Conservation (phyloP, 2,888 invertebrate species). For the Drosophila austrosaltans region DNA sequence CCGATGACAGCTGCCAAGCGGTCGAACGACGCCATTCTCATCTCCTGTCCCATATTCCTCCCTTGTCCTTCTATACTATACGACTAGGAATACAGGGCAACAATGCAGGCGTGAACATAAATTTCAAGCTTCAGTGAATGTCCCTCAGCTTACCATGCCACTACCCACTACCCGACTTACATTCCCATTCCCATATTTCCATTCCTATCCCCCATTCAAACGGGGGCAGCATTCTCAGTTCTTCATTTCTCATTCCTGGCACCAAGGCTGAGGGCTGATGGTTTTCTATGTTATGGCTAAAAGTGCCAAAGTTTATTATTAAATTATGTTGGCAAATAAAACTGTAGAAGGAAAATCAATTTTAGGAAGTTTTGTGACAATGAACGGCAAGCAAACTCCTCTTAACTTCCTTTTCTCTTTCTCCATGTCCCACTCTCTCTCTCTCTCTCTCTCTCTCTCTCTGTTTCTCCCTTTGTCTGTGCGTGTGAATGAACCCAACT, state of each 20-base stretch:
- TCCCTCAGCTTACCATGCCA: slow-evolving; percentile 28
- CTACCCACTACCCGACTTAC: background rate
- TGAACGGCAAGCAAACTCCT: slow-evolving; percentile 27
- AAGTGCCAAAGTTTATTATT: slow-evolving; percentile 77
- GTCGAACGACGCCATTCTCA: background rate
- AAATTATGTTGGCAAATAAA: slow-evolving; percentile 72
- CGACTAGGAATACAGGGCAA: slow-evolving; percentile 46
- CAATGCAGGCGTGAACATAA: slow-evolving; percentile 72
- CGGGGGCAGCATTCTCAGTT: background rate
- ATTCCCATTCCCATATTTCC: too few species aligned
- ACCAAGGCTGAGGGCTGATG: background rate
- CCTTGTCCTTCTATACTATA: slow-evolving; percentile 13
- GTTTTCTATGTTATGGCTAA: slow-evolving; percentile 55
- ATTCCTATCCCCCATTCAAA: too few species aligned
- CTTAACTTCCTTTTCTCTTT: background rate
- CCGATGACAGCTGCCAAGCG: slow-evolving; percentile 57
- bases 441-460: background rate
- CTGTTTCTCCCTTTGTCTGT: slow-evolving; percentile 24
- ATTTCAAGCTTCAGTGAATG: slow-evolving; percentile 68
- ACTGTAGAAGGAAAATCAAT: slow-evolving; percentile 70
- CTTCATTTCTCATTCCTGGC: slow-evolving; percentile 15
- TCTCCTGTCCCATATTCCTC: background rate
- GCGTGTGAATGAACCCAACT: slow-evolving; percentile 70
- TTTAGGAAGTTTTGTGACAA: slow-evolving; percentile 47
- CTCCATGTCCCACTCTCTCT: background rate